phyloP scores from a whole-genome alignment of 2,797 vertebrate genomes.

The Harpagifer antarcticus region DNA sequence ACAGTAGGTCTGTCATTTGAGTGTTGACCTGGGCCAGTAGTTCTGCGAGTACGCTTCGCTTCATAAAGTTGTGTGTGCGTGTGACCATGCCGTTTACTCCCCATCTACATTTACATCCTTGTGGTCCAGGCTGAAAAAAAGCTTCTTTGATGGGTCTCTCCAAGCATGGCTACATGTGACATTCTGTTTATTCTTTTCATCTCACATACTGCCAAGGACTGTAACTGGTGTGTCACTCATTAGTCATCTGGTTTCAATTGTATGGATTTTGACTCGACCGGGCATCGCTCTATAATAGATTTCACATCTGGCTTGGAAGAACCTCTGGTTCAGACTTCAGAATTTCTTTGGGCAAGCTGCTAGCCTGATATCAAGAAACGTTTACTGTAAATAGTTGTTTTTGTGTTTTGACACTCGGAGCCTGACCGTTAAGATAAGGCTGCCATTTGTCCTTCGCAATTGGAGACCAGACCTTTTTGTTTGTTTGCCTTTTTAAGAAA shows the following conservation, averaged over 20 bases:
- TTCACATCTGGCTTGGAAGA: slow-evolving; percentile 73
- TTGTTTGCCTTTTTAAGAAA: slow-evolving; percentile 52
- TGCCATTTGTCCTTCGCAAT: slow-evolving; percentile 59
- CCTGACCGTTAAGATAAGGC: slow-evolving; percentile 44
- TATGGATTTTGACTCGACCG: slow-evolving; percentile 44
- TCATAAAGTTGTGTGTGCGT: neutral
- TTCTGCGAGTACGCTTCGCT: slow-evolving; percentile 27
- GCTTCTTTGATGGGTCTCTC: neutral
- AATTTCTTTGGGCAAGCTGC: slow-evolving; percentile 53
- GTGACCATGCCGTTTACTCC: neutral
- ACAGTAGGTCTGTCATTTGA: slow-evolving; percentile 33
- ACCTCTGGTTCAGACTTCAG: slow-evolving; percentile 46
- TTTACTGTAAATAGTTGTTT: slow-evolving; percentile 40
- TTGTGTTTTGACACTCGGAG: slow-evolving; percentile 24
- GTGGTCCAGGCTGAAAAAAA: slow-evolving; percentile 2
- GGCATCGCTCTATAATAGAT: slow-evolving; percentile 42
- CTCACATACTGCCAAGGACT: neutral
- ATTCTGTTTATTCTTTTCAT: slow-evolving; percentile 3
- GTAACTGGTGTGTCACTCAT: slow-evolving; percentile 56
- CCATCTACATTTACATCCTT: slow-evolving; percentile 9
- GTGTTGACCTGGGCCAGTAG: slow-evolving; percentile 33
- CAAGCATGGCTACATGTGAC: neutral
- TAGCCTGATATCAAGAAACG: slow-evolving; percentile 36
- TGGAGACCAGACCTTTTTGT: slow-evolving; percentile 51
- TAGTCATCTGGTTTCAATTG: slow-evolving; percentile 67